Percentiles rank a stretch among this genome's conserved stretches.
Evolutionary conservation across 2,888 invertebrate species (phyloP).

Genomic region (Callyntrura guangdongensis): DNA sequence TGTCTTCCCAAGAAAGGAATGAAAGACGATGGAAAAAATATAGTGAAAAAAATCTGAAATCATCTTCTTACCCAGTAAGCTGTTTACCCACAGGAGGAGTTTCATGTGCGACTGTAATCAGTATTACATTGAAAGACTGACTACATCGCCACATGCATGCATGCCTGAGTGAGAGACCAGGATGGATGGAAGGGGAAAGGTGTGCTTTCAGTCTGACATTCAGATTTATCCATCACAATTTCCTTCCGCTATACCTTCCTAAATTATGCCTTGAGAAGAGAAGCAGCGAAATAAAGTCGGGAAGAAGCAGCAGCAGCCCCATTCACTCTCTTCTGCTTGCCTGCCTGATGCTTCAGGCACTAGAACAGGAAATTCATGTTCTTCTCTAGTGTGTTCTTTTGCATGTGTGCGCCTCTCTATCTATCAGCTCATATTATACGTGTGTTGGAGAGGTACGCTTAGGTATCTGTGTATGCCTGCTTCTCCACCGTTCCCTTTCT

Average conservation of each 20-base stretch:
- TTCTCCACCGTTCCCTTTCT: background rate
- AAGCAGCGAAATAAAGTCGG: constrained; percentile 1
- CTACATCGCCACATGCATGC: constrained; percentile 32
- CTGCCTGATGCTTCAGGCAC: constrained; percentile 55
- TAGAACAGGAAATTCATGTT: constrained; percentile 79
- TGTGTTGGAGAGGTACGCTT: background rate
- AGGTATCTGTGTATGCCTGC: background rate
- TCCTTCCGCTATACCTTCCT: constrained; percentile 74
- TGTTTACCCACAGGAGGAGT: constrained; percentile 67
- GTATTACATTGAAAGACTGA: constrained; percentile 43
- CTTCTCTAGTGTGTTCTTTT: constrained; percentile 24
- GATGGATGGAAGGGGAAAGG: constrained; percentile 18
- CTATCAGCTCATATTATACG: too few species aligned
- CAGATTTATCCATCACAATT: constrained; percentile 77
- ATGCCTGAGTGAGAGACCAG: constrained; percentile 40
- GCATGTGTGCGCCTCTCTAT: background rate
- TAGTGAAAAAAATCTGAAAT: constrained; percentile 56
- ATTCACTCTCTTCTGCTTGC: background rate
- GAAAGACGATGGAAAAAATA: constrained; percentile 16
- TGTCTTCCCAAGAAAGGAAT: constrained; percentile 17
- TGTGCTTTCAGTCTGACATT: constrained; percentile 68
- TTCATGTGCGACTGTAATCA: constrained; percentile 71
- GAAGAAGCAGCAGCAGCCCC: constrained; percentile 26
- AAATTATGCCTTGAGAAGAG: constrained; percentile 71
- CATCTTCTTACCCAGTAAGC: constrained; percentile 60